Evolutionary conservation across 2,797 vertebrate genomes (phyloP).

Genomic region (Darevskia nairensis): DNA sequence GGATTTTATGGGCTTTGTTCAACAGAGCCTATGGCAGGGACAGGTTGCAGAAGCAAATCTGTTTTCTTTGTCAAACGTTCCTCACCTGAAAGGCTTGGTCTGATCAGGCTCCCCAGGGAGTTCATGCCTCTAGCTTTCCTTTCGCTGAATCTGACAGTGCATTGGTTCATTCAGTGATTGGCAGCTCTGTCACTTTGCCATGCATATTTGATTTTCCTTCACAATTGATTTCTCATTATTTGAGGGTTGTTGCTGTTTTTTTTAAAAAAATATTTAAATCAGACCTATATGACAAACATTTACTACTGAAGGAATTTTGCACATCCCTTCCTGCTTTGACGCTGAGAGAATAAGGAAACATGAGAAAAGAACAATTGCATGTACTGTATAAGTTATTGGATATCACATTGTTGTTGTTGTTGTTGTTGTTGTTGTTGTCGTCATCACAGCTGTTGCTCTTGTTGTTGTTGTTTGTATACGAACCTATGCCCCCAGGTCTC

Average conservation of each 20-base stretch:
- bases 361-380: background rate
- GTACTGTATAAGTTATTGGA: background rate
- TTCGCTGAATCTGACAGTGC: slow-evolving; percentile 45
- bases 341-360: background rate
- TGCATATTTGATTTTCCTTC: background rate
- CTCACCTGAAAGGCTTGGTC: slow-evolving; percentile 30
- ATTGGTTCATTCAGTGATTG: slow-evolving; percentile 50
- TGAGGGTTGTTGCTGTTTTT: slow-evolving; percentile 12
- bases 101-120: slow-evolving; percentile 23
- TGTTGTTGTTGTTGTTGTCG: too few relatives aligned
- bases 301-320: slow-evolving; percentile 29
- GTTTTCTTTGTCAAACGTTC: slow-evolving; percentile 25
- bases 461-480: too few relatives aligned
- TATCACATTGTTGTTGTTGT: too few relatives aligned
- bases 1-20: slow-evolving; percentile 54
- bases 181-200: slow-evolving; percentile 23
- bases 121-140: slow-evolving; percentile 27
- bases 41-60: slow-evolving; percentile 49
- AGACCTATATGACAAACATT: slow-evolving; percentile 36
- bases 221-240: slow-evolving; percentile 3
- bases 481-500: too few relatives aligned
- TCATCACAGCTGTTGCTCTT: too few relatives aligned
- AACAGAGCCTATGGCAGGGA: slow-evolving; percentile 41
- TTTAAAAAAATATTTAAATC: background rate
- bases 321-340: background rate